Evolutionary conservation across 2,888 invertebrate species (phyloP), one percentile per base, ranked within the genome.

Genomic region (Brachyptera putata): DNA sequence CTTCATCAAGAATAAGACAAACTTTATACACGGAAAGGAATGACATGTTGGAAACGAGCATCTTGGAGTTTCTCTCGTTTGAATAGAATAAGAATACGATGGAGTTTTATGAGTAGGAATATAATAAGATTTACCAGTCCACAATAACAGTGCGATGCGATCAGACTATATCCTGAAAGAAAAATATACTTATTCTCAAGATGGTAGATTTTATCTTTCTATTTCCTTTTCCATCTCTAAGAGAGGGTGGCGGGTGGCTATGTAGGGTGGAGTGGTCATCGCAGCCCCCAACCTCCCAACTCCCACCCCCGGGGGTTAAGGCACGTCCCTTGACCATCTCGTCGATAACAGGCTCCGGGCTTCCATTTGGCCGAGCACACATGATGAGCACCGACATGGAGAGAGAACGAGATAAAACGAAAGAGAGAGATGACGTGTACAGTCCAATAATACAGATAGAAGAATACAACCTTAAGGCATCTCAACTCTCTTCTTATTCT

Each of bases 291-390:
- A 21, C 48, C 55, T 55, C 49, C 30, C 37, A 18, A 41, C 36
- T 24, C 55, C 55, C 24, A 43, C 49, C 16, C 46, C 26, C 14
- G 11, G 37, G 46, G 36, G 53, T 18, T 16, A 11, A 60, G 56
- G 37, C 60, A 49, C 58, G 48, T 62, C 60, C 59, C 58, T 58
- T 62, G 60, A 57, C 62, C 64, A 64, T 64, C 64, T 41, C 64
- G 62, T 64, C 64, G 64, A 64, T 64, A 64, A 64, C 61, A 60
- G 64, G 57, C 64, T 62, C 58, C 58, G 56, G 56, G 39, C 59
- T 50, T 36, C 60, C 60, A 56, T 60, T 36, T 50, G 63, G 41
- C 49, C 49, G 39, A 58, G 56, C 58, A 56, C 50, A 36, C 37
- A 34, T 49, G 57, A 48, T 48, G 63, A 61, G 58, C 55, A 43